Conservation (phyloP, 2,797 vertebrate species). For the Spinibarbus caldwelli region DNA sequence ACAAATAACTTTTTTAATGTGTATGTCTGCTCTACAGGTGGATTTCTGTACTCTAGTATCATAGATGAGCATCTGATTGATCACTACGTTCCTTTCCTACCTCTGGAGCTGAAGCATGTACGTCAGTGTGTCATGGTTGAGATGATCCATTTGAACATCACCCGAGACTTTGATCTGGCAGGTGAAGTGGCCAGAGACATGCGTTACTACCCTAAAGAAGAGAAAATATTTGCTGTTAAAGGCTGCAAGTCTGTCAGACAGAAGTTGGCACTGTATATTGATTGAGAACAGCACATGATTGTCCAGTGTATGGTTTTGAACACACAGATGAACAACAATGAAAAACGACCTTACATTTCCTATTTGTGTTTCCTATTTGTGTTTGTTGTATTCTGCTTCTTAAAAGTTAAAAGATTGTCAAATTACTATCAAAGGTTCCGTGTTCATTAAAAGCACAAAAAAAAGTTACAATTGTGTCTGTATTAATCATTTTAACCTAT, state of each 20-base stretch:
- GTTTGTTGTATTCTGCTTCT: too few relatives aligned
- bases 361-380: too few relatives aligned
- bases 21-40: neutral
- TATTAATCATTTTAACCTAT: too few relatives aligned
- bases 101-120: slow-evolving; percentile 36
- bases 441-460: too few relatives aligned
- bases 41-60: slow-evolving; percentile 19
- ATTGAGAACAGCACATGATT: neutral
- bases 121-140: slow-evolving; percentile 4
- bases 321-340: too few relatives aligned
- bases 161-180: neutral
- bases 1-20: neutral
- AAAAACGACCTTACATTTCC: too few relatives aligned
- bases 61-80: slow-evolving; percentile 12
- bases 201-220: neutral
- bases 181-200: neutral
- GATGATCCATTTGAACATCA: neutral
- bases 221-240: slow-evolving; percentile 20
- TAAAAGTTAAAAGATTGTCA: too few relatives aligned
- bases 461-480: too few relatives aligned
- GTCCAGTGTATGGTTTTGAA: too few relatives aligned
- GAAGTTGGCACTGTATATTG: neutral
- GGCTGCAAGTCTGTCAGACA: slow-evolving; percentile 36
- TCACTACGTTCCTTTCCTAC: slow-evolving; percentile 33
- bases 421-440: too few relatives aligned